Conservation (phyloP, 2,888 invertebrate genomes). For the Limenitis arthemis region DNA sequence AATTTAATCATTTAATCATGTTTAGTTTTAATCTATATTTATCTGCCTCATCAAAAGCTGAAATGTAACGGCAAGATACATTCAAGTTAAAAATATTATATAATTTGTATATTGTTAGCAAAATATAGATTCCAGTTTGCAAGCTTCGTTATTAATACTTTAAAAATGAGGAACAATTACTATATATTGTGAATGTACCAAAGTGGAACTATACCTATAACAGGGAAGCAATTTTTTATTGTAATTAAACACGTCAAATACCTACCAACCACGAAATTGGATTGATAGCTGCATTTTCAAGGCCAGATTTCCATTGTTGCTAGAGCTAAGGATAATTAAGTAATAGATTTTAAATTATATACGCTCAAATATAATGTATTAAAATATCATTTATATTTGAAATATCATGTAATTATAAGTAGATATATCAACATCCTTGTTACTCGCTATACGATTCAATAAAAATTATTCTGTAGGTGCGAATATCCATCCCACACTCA, state of each 20-base stretch:
- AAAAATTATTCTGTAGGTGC: conserved; percentile 53
- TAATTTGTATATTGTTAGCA: too few species aligned
- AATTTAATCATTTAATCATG: not conserved
- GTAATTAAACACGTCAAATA: conserved; percentile 10
- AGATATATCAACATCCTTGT: not conserved
- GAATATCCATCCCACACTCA: conserved; percentile 59
- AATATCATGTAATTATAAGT: not conserved
- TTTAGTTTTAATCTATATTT: not conserved
- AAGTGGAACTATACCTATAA: conserved; percentile 14
- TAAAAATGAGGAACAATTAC: conserved; percentile 15
- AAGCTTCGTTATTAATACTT: conserved; percentile 19
- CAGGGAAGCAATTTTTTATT: conserved; percentile 25
- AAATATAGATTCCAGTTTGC: not conserved
- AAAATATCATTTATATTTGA: not conserved
- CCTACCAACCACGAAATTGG: conserved; percentile 3
- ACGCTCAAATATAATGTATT: conserved; percentile 3
- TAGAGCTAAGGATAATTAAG: conserved; percentile 9
- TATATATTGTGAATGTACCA: conserved; percentile 14
- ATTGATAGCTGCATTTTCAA: conserved; percentile 18
- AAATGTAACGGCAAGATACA: too few species aligned
- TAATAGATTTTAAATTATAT: conserved; percentile 10
- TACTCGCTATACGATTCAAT: conserved; percentile 29
- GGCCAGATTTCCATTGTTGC: conserved; percentile 10
- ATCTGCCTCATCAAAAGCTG: too few species aligned
- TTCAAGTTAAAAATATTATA: too few species aligned